Evolutionary conservation across 2,797 vertebrate species (phyloP).

Genomic region (Coilia nasus): DNA sequence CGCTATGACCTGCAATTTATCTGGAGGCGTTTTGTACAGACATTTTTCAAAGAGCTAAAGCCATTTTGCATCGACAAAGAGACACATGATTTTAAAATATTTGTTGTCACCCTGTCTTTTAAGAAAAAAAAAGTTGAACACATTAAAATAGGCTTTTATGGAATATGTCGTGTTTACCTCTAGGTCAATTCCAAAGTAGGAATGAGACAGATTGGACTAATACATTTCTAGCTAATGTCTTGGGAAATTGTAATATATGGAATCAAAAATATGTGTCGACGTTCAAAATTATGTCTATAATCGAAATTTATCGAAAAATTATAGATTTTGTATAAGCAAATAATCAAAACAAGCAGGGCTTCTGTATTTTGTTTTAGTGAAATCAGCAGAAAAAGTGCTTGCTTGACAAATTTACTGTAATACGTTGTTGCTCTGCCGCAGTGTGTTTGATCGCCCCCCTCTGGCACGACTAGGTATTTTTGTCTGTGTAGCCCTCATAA

Average conservation of each 20-base stretch:
- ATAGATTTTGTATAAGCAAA: neutral
- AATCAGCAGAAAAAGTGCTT: constrained; percentile 78
- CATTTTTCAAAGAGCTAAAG: neutral
- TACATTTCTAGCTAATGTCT: neutral
- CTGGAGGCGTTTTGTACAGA: neutral
- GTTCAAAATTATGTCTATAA: neutral
- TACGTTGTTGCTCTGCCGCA: constrained; percentile 72
- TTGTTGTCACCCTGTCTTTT: neutral
- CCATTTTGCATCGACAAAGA: neutral
- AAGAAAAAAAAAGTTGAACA: neutral
- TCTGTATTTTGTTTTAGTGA: constrained; percentile 57
- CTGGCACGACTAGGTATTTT: constrained; percentile 43
- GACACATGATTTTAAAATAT: neutral
- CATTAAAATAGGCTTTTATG: neutral
- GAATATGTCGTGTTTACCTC: neutral
- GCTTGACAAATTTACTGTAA: constrained; percentile 81
- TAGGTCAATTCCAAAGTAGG: neutral
- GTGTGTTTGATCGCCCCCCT: constrained; percentile 65
- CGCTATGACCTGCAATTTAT: constrained; percentile 11
- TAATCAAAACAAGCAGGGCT: neutral
- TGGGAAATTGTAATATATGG: neutral
- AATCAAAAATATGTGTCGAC: neutral
- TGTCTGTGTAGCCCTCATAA: neutral
- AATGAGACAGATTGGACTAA: no score
- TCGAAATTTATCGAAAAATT: constrained; percentile 47